Conservation (phyloP, 2,888 invertebrate genomes). For the Metopia argyrocephala region DNA sequence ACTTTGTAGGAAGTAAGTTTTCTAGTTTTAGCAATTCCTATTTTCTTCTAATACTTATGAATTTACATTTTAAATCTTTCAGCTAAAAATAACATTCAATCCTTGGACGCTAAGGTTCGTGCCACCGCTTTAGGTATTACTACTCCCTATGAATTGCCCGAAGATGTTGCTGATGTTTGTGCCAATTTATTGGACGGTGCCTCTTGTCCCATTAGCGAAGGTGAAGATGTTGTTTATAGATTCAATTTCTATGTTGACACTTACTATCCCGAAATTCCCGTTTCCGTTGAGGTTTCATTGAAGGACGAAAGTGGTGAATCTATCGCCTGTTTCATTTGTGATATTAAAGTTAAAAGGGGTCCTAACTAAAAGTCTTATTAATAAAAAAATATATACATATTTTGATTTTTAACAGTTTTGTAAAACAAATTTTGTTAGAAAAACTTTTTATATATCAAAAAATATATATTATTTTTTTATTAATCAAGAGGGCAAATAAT, state of each 20-base stretch:
- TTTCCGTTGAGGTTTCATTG: conserved; percentile 73
- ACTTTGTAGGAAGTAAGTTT: conserved; percentile 71
- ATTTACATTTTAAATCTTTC: not conserved
- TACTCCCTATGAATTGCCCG: conserved; percentile 75
- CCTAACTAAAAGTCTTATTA: not conserved
- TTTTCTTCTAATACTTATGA: no score
- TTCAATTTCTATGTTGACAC: conserved; percentile 73
- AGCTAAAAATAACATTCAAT: conserved; percentile 65
- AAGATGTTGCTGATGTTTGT: conserved; percentile 74
- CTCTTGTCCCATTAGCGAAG: conserved; percentile 74
- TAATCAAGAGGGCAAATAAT: no score
- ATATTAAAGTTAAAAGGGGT: conserved; percentile 73
- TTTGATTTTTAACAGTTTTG: no score
- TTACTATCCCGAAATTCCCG: conserved; percentile 73
- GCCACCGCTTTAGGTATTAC: conserved; percentile 76
- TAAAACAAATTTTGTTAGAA: no score
- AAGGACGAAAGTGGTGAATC: conserved; percentile 68
- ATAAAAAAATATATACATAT: not conserved
- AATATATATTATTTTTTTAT: no score
- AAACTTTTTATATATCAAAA: no score
- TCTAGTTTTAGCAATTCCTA: no score
- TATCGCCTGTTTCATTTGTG: conserved; percentile 71
- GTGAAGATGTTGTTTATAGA: conserved; percentile 75
- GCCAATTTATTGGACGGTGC: conserved; percentile 72
- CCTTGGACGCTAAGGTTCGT: conserved; percentile 64